Conservation (phyloP, 2,888 invertebrate genomes). For the Sthenelais limicola region DNA sequence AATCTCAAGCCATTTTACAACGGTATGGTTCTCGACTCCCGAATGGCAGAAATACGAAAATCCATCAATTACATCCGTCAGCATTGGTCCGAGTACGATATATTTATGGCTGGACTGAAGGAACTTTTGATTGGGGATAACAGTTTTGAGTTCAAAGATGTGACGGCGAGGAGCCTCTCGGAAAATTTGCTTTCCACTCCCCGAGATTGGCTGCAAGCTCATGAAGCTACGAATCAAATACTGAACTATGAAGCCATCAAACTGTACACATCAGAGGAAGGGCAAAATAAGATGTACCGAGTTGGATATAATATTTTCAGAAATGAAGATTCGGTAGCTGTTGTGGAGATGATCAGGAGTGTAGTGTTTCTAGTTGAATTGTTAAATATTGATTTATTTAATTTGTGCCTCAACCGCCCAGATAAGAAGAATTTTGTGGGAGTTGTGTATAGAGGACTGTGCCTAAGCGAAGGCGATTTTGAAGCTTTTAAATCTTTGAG, state of each 20-base stretch:
- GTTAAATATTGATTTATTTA: slow-evolving; percentile 55
- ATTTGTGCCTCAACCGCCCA: slow-evolving; percentile 52
- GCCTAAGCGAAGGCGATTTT: not conserved
- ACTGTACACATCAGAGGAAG: slow-evolving; percentile 28
- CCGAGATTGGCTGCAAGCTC: not conserved
- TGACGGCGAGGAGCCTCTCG: not conserved
- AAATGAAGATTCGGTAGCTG: slow-evolving; percentile 47
- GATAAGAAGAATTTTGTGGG: slow-evolving; percentile 49
- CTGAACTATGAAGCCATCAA: slow-evolving; percentile 31
- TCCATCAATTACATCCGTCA: slow-evolving; percentile 52
- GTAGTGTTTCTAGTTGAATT: slow-evolving; percentile 55
- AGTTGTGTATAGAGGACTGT: slow-evolving; percentile 50
- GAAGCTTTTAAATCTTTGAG: slow-evolving; percentile 35
- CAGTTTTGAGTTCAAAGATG: not conserved
- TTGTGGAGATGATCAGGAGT: slow-evolving; percentile 48
- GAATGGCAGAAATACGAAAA: slow-evolving; percentile 52
- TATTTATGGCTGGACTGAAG: slow-evolving; percentile 45
- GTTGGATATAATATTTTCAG: slow-evolving; percentile 50
- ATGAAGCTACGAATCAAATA: not conserved
- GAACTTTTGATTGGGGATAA: slow-evolving; percentile 32
- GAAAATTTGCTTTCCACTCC: not conserved
- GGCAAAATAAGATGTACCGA: slow-evolving; percentile 49
- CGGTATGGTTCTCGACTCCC: slow-evolving; percentile 46
- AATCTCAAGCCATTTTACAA: slow-evolving; percentile 55
- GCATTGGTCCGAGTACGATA: slow-evolving; percentile 51